A percentile compares a stretch with the other conserved stretches of the same genome.
phyloP scores from a whole-genome alignment of 2,888 invertebrate species.

The Sacculina carcini region DNA sequence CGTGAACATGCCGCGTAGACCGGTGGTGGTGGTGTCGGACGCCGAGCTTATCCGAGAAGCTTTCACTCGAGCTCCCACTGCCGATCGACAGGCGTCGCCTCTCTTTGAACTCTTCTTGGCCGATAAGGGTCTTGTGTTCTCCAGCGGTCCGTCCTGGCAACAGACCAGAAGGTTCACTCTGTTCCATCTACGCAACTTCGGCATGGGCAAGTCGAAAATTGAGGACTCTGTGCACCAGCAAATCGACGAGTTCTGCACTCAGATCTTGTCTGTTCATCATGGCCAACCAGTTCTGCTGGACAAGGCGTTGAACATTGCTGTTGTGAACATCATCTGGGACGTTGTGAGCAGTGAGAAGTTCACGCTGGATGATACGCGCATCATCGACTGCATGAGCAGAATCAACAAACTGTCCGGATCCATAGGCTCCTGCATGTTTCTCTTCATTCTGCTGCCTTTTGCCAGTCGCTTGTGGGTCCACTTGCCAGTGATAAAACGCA shows the following conservation, averaged over 20 bases:
- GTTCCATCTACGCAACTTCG: background rate
- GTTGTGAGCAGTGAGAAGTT: conserved; percentile 1
- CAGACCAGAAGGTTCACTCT: background rate
- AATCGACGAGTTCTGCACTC: background rate
- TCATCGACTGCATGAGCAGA: background rate
- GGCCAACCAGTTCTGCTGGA: conserved; percentile 2
- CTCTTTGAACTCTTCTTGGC: background rate
- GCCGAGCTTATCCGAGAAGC: conserved; percentile 11
- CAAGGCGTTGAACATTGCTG: background rate
- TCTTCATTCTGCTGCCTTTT: background rate
- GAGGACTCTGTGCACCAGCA: background rate
- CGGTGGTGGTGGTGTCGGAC: conserved; percentile 12
- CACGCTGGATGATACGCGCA: background rate
- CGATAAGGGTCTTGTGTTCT: background rate
- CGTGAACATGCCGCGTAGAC: conserved; percentile 10
- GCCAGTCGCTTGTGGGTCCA: background rate
- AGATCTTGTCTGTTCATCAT: background rate
- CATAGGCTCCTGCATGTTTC: no score
- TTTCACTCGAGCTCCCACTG: conserved; percentile 4
- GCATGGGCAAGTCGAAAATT: background rate
- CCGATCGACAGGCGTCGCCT: background rate
- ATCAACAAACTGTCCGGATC: background rate
- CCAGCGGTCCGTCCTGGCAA: conserved; percentile 1
- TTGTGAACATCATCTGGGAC: conserved; percentile 5
- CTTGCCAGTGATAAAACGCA: background rate